Conservation (phyloP, 2,888 invertebrate species). For the Tetramorium bicarinatum region DNA sequence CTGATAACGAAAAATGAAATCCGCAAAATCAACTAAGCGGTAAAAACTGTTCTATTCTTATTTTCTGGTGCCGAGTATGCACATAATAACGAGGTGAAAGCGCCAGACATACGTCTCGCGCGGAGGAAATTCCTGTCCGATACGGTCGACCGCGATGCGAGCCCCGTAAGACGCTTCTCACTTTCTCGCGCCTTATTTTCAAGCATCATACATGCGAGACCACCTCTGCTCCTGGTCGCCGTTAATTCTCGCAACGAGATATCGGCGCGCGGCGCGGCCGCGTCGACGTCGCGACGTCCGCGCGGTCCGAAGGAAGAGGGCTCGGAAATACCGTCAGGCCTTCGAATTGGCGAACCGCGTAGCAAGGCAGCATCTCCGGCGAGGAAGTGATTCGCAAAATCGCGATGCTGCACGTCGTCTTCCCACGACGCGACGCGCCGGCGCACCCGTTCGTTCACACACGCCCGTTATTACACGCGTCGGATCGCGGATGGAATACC, state of each 20-base stretch:
- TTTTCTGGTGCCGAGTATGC: not conserved
- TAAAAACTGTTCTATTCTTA: not conserved
- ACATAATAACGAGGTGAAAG: not conserved
- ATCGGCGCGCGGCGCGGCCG: too few relatives aligned
- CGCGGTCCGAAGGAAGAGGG: slow-evolving; percentile 71
- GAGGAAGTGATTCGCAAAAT: slow-evolving; percentile 62
- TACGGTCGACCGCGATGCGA: not conserved
- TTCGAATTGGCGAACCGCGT: slow-evolving; percentile 83
- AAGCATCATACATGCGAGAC: not conserved
- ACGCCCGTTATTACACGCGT: not conserved
- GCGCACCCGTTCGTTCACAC: not conserved
- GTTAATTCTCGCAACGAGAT: not conserved
- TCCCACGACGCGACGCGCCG: not conserved
- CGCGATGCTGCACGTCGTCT: not conserved
- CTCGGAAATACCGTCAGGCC: slow-evolving; percentile 81
- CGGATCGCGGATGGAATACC: not conserved
- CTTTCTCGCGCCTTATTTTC: not conserved
- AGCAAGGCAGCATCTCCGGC: slow-evolving; percentile 76
- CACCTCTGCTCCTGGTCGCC: not conserved
- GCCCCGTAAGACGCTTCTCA: not conserved
- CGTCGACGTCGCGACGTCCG: not conserved
- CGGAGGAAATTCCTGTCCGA: slow-evolving; percentile 1
- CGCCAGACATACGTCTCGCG: not conserved
- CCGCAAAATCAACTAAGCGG: not conserved
- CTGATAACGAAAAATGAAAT: not conserved